Evolutionary conservation across 2,888 invertebrate species (phyloP).

Genomic region (Hermodice carunculata): DNA sequence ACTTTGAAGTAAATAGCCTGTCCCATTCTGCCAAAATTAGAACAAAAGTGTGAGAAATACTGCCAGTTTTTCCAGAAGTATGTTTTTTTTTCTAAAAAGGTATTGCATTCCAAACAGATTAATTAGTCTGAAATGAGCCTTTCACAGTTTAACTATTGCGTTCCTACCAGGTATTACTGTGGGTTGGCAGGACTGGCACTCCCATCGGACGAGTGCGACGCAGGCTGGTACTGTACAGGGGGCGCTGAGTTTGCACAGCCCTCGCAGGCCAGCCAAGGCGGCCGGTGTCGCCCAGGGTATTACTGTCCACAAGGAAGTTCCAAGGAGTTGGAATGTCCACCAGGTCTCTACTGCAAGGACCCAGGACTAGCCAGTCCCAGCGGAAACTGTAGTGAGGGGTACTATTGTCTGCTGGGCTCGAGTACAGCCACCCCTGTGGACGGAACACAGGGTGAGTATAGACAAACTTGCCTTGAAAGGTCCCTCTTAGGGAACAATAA

Average conservation of each 20-base stretch:
- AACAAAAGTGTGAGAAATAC: too few species aligned
- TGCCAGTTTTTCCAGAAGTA: too few species aligned
- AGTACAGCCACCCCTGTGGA: constrained; percentile 33
- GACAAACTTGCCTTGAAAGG: neutral
- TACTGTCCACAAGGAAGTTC: constrained; percentile 35
- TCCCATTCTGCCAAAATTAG: too few species aligned
- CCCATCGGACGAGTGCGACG: constrained; percentile 59
- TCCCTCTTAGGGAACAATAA: too few species aligned
- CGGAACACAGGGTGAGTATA: constrained; percentile 33
- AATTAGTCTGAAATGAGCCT: too few species aligned
- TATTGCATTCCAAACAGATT: too few species aligned
- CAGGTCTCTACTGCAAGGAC: constrained; percentile 60
- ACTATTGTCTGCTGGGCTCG: constrained; percentile 45
- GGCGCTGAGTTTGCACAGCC: constrained; percentile 51
- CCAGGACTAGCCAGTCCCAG: constrained; percentile 53
- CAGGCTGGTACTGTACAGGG: constrained; percentile 63
- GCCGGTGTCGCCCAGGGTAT: constrained; percentile 27
- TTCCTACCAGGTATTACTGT: constrained; percentile 62
- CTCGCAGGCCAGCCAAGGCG: constrained; percentile 16
- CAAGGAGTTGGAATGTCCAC: constrained; percentile 45
- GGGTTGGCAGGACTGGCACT: constrained; percentile 52
- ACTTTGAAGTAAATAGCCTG: too few species aligned
- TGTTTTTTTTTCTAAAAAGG: too few species aligned
- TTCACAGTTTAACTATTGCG: too few species aligned
- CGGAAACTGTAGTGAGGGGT: constrained; percentile 59